Base-by-base conservation (phyloP, 2,797 vertebrate genomes). In the Catharus ustulatus region DNA sequence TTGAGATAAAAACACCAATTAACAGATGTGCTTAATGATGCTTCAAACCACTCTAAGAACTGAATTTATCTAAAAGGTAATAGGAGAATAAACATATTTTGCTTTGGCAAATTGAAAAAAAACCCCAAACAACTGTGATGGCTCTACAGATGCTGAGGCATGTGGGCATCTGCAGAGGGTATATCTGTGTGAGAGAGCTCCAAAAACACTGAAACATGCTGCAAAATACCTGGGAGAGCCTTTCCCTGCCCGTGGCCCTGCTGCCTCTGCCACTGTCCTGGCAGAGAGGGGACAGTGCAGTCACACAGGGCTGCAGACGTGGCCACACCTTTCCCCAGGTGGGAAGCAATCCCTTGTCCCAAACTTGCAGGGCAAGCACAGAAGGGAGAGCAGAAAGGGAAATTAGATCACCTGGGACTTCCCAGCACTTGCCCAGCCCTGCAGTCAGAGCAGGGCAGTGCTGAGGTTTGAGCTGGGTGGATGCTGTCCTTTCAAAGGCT, bases 121-220 rank as follows among this genome's bases (percentile, higher is more conserved):
- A 5, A 5, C 5, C 2, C 51, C 6, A 17, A 30, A 0, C 2
- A 43, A 13, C 4, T 27, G 10, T 22, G 13, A 16, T 16, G 51
- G 30, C 23, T 34, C 2, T 8, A 10, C 11, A 24, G 49, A 2
- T 59, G 26, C 15, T 62, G 72, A 83, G 36, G 43, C 8, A 29
- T 5, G 3, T 24, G 34, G 38, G 6, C 16, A 34, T 12, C 24
- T 42, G 26, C 64, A 64, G 55, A 82, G 13, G 30, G 7, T 34
- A 6, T 12, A 34, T 74, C n/a, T 64, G 32, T 4, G 21, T 43
- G 6, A 61, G 8, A 69, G 12, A 0, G 0, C 26, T 69, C 24
- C 11, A 79, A 79, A 69, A 43, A 0, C n/a, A 15, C 40, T 9
- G 17, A 48, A 34, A 20, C 45, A 22, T 0, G 1, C 17, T 63